Base-by-base conservation (phyloP, 2,797 vertebrate species). In the Tadarida brasiliensis region DNA sequence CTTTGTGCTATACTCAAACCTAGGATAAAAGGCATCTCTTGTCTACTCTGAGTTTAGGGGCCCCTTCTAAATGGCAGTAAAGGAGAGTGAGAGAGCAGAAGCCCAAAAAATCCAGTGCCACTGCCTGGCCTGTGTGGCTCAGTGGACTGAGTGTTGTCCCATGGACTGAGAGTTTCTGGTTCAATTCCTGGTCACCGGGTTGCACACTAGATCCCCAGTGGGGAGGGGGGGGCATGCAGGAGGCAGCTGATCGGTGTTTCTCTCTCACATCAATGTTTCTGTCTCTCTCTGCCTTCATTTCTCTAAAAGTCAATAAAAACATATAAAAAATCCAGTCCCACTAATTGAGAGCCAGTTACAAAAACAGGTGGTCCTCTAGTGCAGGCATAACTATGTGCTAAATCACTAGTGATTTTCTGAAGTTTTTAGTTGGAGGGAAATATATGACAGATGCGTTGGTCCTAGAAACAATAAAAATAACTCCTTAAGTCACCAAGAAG, bases 391-490 rank as follows among this genome's bases (percentile, higher is more conserved):
- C 65, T 86, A 83, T 82, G 86, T 63, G 28, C 92, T 94, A 33
- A 54, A 67, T 89, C 91, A 83, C 82, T 83, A 88, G 95, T 96
- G 87, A 94, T 91, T 97, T 94, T 89, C 94, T 84, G 54, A 35
- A 88, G 87, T 95, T 94, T 94, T 94, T 83, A 91, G 90, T 94
- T 95, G 87, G 87, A 96, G 90, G 51, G 49, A 93, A 91, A 95
- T 95, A 93, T 77, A 93, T 92, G 94, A 95, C 84, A 96, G 91
- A 94, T 95, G 81, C 96, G 70, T 92, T 96, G 92, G 84, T 70
- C 94, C 87, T 71, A 91, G 70, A 91, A 96, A 94, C 47, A 95
- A 94, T 80, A 93, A 96, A 96, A 97, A 87, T 84, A 97, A 49
- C 81, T 94, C 85, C 87, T 96, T 94, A 95, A 95, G 90, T 89